phyloP scores from a whole-genome alignment of 30 jellyfish, hydroid and myxozoan genomes.

The Aurelia sp. region DNA sequence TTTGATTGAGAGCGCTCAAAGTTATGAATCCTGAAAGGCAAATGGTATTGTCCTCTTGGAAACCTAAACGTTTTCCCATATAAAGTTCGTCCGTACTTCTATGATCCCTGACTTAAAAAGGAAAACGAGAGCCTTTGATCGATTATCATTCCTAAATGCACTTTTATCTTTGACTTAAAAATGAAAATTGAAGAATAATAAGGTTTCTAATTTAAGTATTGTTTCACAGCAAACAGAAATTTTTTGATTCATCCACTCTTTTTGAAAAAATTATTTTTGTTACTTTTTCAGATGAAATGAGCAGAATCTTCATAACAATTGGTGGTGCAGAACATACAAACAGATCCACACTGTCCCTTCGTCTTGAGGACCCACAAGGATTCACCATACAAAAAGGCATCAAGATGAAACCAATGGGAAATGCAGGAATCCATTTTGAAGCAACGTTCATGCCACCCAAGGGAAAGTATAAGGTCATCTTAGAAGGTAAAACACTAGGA shows the following conservation, averaged over 20 bases:
- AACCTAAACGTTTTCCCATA: not conserved
- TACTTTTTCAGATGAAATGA: slow-evolving; percentile 26
- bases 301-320: slow-evolving; percentile 25
- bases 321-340: slow-evolving; percentile 70
- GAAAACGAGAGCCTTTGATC: too few relatives aligned
- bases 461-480: slow-evolving; percentile 31
- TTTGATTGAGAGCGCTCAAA: too few relatives aligned
- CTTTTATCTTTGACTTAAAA: too few relatives aligned
- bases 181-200: too few relatives aligned
- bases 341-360: slow-evolving; percentile 21
- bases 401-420: slow-evolving; percentile 33
- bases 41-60: not conserved
- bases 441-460: slow-evolving; percentile 54
- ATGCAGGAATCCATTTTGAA: slow-evolving; percentile 32
- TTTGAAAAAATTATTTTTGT: not conserved
- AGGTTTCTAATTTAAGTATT: too few relatives aligned
- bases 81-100: too few relatives aligned
- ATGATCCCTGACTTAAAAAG: too few relatives aligned
- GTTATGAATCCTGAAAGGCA: too few relatives aligned
- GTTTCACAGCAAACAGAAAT: too few relatives aligned
- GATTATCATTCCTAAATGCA: too few relatives aligned
- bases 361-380: slow-evolving; percentile 49
- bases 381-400: slow-evolving; percentile 52
- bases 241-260: not conserved
- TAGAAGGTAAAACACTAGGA: slow-evolving; percentile 54